These are phyloP conservation scores for Plectus sambesii DNA, from an alignment of 1,140 invertebrate species.

Conservation along the genomic window DNA sequence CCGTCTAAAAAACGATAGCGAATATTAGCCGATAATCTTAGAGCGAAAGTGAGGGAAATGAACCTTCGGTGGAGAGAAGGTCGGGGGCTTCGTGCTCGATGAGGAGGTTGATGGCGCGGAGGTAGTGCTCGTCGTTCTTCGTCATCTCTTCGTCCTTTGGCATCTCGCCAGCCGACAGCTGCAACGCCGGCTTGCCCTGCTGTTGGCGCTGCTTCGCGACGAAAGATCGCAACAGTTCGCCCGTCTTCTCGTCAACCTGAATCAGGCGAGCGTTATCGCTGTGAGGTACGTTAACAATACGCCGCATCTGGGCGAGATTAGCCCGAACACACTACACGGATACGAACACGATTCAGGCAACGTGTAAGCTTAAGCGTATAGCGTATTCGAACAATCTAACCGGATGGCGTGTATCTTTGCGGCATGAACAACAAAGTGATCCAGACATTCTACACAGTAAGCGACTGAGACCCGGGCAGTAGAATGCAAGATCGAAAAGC, in stretches of 20 bases:
- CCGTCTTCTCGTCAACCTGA: slow-evolving; percentile 34
- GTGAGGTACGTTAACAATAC: too few species aligned
- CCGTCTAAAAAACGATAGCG: too few species aligned
- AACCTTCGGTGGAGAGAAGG: too few species aligned
- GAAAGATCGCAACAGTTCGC: slow-evolving; percentile 1
- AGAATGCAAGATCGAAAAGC: not conserved
- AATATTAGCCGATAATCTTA: too few species aligned
- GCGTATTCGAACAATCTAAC: too few species aligned
- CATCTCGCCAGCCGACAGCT: slow-evolving; percentile 17
- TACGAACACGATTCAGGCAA: too few species aligned
- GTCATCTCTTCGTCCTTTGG: slow-evolving; percentile 23
- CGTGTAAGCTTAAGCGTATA: too few species aligned
- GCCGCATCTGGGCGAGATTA: too few species aligned
- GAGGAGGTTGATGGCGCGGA: slow-evolving; percentile 3
- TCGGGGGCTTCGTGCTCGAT: slow-evolving; percentile 3
- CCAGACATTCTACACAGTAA: not conserved
- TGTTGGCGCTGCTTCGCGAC: slow-evolving; percentile 9
- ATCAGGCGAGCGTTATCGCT: slow-evolving; percentile 9
- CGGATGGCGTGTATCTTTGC: not conserved
- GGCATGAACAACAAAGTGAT: slow-evolving; percentile 1
- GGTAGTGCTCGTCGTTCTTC: slow-evolving; percentile 25
- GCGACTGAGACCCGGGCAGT: not conserved
- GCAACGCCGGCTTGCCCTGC: slow-evolving; percentile 16
- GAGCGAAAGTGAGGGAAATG: too few species aligned
- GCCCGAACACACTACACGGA: too few species aligned